A percentile compares a stretch with the other conserved stretches of the same genome.
Conservation (phyloP, 2,113 vertebrate genomes). For the Sturnus vulgaris region DNA sequence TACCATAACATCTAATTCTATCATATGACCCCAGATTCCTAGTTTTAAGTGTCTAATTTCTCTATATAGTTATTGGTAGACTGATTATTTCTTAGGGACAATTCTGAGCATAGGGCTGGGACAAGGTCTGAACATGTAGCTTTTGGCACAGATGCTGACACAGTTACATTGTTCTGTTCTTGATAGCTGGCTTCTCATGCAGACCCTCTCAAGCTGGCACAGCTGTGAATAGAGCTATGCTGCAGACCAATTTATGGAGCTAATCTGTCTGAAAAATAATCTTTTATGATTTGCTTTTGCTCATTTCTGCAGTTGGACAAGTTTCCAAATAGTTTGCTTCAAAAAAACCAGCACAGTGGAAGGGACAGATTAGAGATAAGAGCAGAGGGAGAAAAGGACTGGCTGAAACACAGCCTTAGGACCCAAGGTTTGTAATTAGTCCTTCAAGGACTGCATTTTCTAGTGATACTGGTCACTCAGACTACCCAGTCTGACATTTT, state of each 20-base stretch:
- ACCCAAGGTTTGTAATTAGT: background rate
- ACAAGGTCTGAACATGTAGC: background rate
- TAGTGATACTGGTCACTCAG: background rate
- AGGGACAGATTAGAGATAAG: background rate
- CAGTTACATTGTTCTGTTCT: background rate
- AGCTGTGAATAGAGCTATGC: background rate
- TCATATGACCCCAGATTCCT: background rate
- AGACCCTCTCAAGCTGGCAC: background rate
- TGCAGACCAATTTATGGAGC: background rate
- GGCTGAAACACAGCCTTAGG: background rate
- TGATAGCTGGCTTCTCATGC: background rate
- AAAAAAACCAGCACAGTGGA: background rate
- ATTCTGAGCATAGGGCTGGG: background rate
- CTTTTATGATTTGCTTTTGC: background rate
- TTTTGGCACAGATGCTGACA: background rate
- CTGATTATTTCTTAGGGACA: background rate
- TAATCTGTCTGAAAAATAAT: background rate
- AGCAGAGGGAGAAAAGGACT: background rate
- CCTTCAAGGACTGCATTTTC: background rate
- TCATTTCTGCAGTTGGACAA: background rate
- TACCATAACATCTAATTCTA: background rate
- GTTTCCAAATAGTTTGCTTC: background rate
- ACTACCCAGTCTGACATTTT: background rate
- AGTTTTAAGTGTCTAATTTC: background rate
- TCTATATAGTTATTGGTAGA: background rate